A percentile compares a stretch with the other conserved stretches of the same genome.
Conservation (phyloP, 2,113 vertebrate species). For the Onychorhynchus coronatus region DNA sequence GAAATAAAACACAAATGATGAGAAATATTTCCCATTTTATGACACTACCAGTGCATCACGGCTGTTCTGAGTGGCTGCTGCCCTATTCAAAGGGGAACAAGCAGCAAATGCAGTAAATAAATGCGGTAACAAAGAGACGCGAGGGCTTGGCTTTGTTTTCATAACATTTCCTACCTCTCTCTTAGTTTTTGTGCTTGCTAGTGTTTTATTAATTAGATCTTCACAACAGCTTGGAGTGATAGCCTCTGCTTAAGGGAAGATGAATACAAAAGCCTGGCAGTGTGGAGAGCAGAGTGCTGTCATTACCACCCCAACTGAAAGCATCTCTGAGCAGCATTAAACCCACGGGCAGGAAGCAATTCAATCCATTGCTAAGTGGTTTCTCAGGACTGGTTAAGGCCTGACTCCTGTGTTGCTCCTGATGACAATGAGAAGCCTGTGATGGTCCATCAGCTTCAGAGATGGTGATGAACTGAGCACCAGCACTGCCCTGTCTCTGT, state of each 20-base stretch:
- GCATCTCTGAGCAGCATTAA: background rate
- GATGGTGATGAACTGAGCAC: background rate
- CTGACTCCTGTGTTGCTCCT: background rate
- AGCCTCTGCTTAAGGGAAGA: background rate
- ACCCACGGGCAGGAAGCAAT: background rate
- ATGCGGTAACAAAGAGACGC: background rate
- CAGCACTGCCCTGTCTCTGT: background rate
- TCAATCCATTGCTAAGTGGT: background rate
- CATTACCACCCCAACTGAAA: background rate
- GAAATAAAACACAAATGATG: background rate
- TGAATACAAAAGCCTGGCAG: background rate
- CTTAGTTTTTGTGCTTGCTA: background rate
- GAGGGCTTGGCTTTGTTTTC: background rate
- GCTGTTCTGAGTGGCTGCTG: background rate
- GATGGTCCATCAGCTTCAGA: background rate
- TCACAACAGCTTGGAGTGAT: background rate
- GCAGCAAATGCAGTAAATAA: background rate
- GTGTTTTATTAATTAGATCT: background rate
- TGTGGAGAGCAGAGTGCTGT: background rate
- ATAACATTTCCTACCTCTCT: background rate
- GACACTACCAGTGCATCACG: background rate
- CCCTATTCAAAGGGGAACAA: background rate
- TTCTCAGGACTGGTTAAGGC: background rate
- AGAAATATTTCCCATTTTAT: background rate
- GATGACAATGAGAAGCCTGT: background rate